A percentile compares a stretch with the other conserved stretches of the same genome.
Evolutionary conservation across 1,140 invertebrate genomes (phyloP).

Genomic region (Watersipora subatra): DNA sequence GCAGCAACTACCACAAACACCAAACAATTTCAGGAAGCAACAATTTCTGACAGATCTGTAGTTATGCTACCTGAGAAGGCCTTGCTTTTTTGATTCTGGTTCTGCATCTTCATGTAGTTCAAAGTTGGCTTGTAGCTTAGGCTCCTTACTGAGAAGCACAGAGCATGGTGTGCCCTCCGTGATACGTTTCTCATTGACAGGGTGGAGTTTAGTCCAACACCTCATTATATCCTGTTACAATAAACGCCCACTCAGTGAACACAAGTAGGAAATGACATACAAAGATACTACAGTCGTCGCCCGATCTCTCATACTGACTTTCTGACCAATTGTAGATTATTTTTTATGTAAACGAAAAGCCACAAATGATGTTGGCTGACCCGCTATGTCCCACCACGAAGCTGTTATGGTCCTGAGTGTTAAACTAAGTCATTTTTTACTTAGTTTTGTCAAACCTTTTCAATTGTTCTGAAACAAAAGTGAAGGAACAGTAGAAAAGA

Average conservation of each 20-base stretch:
- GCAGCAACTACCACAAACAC: too few relatives aligned
- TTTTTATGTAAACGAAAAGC: neutral
- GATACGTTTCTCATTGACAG: slow-evolving; percentile 31
- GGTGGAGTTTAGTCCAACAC: slow-evolving; percentile 59
- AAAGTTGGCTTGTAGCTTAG: slow-evolving; percentile 47
- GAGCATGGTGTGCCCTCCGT: slow-evolving; percentile 19
- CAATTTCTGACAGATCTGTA: too few relatives aligned
- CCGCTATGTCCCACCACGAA: neutral
- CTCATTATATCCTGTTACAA: slow-evolving; percentile 57
- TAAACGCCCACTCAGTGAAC: slow-evolving; percentile 4
- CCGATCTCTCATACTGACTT: neutral
- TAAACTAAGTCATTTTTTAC: too few relatives aligned
- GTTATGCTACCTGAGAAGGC: slow-evolving; percentile 54
- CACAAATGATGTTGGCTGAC: neutral
- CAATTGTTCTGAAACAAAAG: too few relatives aligned
- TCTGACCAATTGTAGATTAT: neutral
- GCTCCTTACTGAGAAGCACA: slow-evolving; percentile 21
- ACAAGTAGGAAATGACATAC: neutral
- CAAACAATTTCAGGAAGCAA: too few relatives aligned
- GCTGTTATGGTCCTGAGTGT: neutral
- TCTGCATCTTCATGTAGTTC: slow-evolving; percentile 57
- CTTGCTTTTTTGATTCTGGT: slow-evolving; percentile 58
- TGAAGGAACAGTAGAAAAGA: too few relatives aligned
- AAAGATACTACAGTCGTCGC: neutral
- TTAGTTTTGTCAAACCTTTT: too few relatives aligned